phyloP scores from a whole-genome alignment of 2,797 vertebrate genomes.

The Spinus pinus region DNA sequence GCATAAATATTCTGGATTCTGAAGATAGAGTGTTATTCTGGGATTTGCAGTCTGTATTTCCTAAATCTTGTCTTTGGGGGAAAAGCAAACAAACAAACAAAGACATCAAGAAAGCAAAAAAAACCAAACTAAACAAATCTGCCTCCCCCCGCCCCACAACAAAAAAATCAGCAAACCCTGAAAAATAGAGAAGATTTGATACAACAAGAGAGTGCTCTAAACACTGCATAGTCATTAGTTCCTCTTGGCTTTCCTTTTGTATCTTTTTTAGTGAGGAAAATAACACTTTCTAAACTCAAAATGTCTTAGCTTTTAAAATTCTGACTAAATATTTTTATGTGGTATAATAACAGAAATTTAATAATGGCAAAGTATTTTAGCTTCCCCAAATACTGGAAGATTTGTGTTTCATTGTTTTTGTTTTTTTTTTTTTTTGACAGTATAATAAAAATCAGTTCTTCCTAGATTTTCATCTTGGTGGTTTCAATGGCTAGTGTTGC shows the following conservation, averaged over 20 bases:
- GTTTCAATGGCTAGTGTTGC: background rate
- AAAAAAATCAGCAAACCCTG: background rate
- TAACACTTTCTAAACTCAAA: background rate
- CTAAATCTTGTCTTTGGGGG: background rate
- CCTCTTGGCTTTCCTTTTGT: background rate
- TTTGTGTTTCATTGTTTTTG: background rate
- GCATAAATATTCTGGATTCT: background rate
- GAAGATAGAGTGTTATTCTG: background rate
- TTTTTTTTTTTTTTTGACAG: background rate
- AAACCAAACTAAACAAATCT: fast-evolving
- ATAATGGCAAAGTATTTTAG: background rate
- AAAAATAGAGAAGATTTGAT: background rate
- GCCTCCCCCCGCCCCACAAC: fast-evolving
- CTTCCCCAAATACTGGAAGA: background rate
- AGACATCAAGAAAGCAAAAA: fast-evolving
- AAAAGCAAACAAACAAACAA: background rate
- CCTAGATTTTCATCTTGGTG: background rate
- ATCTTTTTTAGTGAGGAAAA: background rate
- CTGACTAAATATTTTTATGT: background rate
- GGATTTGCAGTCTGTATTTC: background rate
- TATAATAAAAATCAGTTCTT: background rate
- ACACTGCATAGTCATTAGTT: background rate
- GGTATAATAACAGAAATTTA: background rate
- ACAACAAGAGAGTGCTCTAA: background rate
- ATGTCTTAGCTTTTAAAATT: background rate